A percentile compares a stretch with the other conserved stretches of the same genome.
Conservation (phyloP, 2,797 vertebrate genomes). For the Gallinago nigripennis region DNA sequence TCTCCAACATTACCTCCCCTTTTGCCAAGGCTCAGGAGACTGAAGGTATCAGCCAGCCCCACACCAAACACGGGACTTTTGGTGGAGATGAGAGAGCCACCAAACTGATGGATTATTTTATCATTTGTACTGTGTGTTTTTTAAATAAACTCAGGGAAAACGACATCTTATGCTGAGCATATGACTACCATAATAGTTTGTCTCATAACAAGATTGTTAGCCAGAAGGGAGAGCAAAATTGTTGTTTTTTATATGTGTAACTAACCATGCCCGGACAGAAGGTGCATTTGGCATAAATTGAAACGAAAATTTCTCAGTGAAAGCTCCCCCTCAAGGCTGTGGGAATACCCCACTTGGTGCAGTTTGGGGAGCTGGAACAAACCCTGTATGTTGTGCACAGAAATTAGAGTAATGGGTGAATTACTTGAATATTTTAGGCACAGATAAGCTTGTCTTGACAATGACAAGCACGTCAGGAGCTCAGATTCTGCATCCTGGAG, state of each 20-base stretch:
- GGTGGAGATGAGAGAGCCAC: not conserved
- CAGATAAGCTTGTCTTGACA: not conserved
- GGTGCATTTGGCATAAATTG: not conserved
- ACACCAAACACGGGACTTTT: not conserved
- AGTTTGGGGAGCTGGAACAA: not conserved
- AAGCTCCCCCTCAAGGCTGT: not conserved
- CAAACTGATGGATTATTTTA: not conserved
- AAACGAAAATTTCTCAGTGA: not conserved
- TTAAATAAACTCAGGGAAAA: not conserved
- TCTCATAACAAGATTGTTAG: constrained; percentile 39
- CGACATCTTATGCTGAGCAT: constrained; percentile 5
- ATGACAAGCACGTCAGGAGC: not conserved
- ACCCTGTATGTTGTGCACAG: not conserved
- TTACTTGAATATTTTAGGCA: not conserved
- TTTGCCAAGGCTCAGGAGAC: not conserved
- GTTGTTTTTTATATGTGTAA: constrained; percentile 13
- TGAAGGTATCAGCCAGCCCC: not conserved
- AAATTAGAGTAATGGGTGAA: not conserved
- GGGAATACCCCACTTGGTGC: not conserved
- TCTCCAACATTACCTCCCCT: not conserved
- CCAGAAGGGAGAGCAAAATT: constrained; percentile 40
- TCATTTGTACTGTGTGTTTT: not conserved
- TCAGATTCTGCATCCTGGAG: not conserved
- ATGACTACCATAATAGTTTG: constrained; percentile 34
- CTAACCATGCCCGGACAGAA: constrained; percentile 42